phyloP scores from a whole-genome alignment of 2,113 vertebrate genomes.

The Zosterops borbonicus region DNA sequence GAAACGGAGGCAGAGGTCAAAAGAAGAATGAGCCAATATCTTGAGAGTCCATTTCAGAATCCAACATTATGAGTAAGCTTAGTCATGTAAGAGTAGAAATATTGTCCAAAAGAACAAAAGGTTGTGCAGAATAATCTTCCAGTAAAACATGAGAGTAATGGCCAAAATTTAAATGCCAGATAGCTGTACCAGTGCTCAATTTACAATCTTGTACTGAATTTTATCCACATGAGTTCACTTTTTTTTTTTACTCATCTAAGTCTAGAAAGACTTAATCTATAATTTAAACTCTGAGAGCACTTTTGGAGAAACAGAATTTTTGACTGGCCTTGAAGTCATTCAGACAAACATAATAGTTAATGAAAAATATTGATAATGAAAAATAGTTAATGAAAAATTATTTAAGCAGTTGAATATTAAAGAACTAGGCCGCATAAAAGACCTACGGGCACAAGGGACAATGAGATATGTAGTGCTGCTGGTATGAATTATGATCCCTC shows the following conservation, averaged over 20 bases:
- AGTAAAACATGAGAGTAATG: not conserved
- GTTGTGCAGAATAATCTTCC: not conserved
- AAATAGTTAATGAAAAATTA: not conserved
- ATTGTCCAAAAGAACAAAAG: not conserved
- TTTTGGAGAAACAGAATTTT: not conserved
- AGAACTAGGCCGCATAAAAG: slow-evolving; percentile 21
- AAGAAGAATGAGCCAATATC: not conserved
- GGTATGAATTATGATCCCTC: not conserved
- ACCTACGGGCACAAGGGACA: not conserved
- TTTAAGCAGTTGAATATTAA: not conserved
- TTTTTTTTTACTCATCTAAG: not conserved
- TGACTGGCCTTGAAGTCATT: not conserved
- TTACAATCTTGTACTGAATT: not conserved
- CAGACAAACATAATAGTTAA: not conserved
- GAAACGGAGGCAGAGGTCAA: not conserved
- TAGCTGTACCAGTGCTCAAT: not conserved
- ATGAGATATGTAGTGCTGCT: not conserved
- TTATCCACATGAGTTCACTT: not conserved
- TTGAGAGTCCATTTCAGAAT: not conserved
- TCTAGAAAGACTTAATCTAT: not conserved
- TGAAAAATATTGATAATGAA: not conserved
- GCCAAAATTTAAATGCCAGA: not conserved
- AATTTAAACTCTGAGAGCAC: not conserved
- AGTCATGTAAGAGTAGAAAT: not conserved
- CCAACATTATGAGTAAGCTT: not conserved